phyloP scores from a whole-genome alignment of 2,888 invertebrate species.

The Lottia scabra region DNA sequence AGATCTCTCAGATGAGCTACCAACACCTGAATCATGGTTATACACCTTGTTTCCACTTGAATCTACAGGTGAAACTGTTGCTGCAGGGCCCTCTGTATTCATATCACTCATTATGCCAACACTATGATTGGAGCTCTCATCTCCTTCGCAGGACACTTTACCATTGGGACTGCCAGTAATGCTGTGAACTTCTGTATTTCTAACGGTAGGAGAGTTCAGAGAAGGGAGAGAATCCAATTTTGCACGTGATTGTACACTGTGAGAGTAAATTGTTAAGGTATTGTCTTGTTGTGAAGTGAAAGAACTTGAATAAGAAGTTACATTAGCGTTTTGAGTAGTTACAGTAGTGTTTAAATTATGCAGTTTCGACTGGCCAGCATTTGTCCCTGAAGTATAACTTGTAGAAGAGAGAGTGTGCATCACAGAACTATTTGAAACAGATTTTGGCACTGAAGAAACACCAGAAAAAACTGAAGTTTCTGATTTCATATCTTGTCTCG shows the following conservation, averaged over 20 bases:
- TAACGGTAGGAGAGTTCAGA: conserved; percentile 31
- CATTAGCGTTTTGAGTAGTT: conserved; percentile 12
- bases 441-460: conserved; percentile 6
- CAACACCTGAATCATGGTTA: conserved; percentile 62
- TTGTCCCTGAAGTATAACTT: conserved; percentile 11
- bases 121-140: conserved; percentile 57
- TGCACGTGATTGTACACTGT: conserved; percentile 10
- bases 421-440: conserved; percentile 2
- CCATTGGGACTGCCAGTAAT: conserved; percentile 21
- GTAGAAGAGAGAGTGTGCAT: conserved; percentile 1
- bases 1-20: conserved; percentile 60
- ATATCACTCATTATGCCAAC: conserved; percentile 39
- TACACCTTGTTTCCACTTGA: conserved; percentile 44
- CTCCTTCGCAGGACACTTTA: conserved; percentile 43
- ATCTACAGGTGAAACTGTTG: conserved; percentile 43
- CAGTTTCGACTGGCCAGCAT: conserved; percentile 9
- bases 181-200: conserved; percentile 25
- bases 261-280: not conserved
- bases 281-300: not conserved
- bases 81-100: conserved; percentile 34
- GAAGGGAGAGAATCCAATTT: conserved; percentile 22
- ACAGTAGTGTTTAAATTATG: conserved; percentile 12
- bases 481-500: not conserved
- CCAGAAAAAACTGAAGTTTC: not conserved
- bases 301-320: not conserved